A percentile compares a stretch with the other conserved stretches of the same genome.
Evolutionary conservation across 2,113 vertebrate species (phyloP).

Genomic region (Bettongia penicillata): DNA sequence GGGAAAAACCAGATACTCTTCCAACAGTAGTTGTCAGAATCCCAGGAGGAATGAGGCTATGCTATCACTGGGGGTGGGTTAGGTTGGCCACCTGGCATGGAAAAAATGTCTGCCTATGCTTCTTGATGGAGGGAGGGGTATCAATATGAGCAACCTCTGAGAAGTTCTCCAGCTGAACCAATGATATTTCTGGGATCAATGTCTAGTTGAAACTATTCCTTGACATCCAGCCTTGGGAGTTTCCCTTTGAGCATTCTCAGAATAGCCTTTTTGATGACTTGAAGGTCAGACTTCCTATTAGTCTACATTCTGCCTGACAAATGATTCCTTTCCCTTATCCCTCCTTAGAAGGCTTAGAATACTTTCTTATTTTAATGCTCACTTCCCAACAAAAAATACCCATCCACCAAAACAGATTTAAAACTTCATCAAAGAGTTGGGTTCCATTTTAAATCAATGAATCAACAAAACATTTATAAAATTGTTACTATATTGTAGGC

Average conservation of each 20-base stretch:
- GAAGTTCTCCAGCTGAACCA: neutral
- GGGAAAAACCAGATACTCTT: neutral
- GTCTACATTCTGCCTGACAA: neutral
- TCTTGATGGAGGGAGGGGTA: neutral
- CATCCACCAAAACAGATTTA: too few species aligned
- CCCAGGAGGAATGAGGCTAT: neutral
- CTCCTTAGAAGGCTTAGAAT: neutral
- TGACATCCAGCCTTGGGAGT: neutral
- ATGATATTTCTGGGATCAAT: neutral
- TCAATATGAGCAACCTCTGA: neutral
- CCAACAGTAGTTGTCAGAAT: neutral
- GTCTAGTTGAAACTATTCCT: neutral
- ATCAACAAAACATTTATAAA: neutral
- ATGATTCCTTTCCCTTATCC: neutral
- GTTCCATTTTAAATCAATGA: neutral
- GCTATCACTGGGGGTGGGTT: neutral
- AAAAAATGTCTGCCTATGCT: neutral
- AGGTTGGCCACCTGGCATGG: neutral
- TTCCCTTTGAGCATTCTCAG: neutral
- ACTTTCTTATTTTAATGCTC: neutral
- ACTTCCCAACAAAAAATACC: neutral
- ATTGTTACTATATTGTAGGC: neutral
- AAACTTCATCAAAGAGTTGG: neutral
- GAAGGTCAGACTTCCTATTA: neutral
- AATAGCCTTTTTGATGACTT: neutral